These are phyloP conservation scores for Mormoops blainvillei DNA, from an alignment of 2,113 vertebrate genomes.

Conservation along the genomic window DNA sequence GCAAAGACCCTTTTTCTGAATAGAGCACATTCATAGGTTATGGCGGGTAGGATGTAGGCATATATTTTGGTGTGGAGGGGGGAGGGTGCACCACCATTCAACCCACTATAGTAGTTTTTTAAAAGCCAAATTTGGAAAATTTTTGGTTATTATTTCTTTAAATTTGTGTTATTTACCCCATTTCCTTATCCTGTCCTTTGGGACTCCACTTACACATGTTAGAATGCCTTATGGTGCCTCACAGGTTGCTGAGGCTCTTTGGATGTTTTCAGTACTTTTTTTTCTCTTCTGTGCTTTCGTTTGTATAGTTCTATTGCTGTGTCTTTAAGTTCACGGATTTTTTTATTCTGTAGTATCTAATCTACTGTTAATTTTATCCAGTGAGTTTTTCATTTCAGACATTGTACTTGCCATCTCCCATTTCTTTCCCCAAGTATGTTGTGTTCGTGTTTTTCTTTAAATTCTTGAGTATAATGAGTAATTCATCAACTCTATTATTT, in stretches of 20 bases:
- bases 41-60: background rate
- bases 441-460: background rate
- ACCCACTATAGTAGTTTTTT: background rate
- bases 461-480: background rate
- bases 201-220: background rate
- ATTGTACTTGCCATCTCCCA: background rate
- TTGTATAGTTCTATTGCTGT: background rate
- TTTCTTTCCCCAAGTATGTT: background rate
- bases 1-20: background rate
- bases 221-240: background rate
- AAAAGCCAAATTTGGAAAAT: too few relatives aligned
- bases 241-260: background rate
- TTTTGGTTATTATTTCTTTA: background rate
- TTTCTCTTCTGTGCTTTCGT: background rate
- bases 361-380: background rate
- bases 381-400: background rate
- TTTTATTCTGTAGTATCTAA: background rate
- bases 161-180: background rate
- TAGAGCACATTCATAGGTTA: background rate
- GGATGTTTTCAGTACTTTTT: background rate
- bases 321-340: background rate
- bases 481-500: background rate
- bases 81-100: background rate
- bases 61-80: too few relatives aligned
- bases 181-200: background rate